phyloP scores from a whole-genome alignment of 2,113 vertebrate genomes.

The Pitta sordida region DNA sequence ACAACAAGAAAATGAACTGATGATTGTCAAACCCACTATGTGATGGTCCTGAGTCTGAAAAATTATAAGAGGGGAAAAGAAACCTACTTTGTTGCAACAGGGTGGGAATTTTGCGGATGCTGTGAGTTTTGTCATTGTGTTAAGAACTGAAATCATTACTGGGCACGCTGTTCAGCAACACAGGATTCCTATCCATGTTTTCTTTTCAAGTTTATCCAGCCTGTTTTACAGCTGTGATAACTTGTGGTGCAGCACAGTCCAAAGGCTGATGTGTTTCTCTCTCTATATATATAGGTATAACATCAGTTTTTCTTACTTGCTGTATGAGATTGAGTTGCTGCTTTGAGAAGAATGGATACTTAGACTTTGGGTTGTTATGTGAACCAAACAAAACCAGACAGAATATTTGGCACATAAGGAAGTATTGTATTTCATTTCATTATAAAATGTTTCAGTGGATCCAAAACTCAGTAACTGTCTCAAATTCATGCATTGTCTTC shows the following conservation, averaged over 20 bases:
- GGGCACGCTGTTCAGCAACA: not conserved
- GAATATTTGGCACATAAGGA: not conserved
- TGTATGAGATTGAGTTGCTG: not conserved
- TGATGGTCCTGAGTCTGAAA: not conserved
- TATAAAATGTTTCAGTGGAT: not conserved
- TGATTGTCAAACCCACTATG: not conserved
- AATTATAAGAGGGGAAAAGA: not conserved
- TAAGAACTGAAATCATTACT: not conserved
- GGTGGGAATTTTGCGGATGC: not conserved
- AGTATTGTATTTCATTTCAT: not conserved
- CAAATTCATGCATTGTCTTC: not conserved
- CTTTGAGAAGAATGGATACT: not conserved
- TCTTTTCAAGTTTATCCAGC: slow-evolving; percentile 13
- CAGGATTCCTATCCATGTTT: not conserved
- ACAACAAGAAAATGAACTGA: not conserved
- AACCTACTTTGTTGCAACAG: not conserved
- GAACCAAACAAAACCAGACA: not conserved
- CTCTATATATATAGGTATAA: not conserved
- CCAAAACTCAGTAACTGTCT: not conserved
- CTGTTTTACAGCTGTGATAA: not conserved
- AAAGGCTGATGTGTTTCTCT: not conserved
- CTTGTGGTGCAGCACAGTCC: not conserved
- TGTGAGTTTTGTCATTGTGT: not conserved
- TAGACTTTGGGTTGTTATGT: not conserved
- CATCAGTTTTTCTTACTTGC: not conserved